phyloP scores from a whole-genome alignment of 2,113 vertebrate species.

The Macroglossus sobrinus region DNA sequence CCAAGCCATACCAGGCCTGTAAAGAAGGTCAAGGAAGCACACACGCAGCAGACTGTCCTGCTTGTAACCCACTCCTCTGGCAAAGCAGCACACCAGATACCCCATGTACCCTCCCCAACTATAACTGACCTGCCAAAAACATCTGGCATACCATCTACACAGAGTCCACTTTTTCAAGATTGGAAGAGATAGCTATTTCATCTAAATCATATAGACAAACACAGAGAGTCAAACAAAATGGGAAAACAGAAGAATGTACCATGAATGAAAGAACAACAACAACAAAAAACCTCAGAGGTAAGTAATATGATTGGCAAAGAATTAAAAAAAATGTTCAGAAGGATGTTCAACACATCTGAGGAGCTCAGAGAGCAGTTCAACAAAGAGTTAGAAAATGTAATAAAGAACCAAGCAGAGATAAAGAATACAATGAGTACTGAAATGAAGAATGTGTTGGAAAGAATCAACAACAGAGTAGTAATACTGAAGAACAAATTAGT shows the following conservation, averaged over 20 bases:
- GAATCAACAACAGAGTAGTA: no score
- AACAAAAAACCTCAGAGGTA: neutral
- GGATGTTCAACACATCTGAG: neutral
- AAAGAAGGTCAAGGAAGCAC: neutral
- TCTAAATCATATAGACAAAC: neutral
- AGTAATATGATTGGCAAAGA: neutral
- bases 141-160: neutral
- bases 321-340: neutral
- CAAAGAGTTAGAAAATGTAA: neutral
- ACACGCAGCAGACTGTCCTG: neutral
- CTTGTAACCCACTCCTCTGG: neutral
- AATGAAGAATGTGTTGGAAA: neutral
- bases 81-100: neutral
- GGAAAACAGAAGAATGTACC: neutral
- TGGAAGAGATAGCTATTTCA: neutral
- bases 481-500: no score
- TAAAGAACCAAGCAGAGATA: no score
- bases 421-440: neutral
- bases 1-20: neutral
- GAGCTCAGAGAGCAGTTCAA: neutral
- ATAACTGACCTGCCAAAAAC: neutral
- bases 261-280: neutral
- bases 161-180: neutral
- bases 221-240: neutral
- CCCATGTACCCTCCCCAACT: neutral